A percentile compares a stretch with the other conserved stretches of the same genome.
phyloP scores from a whole-genome alignment of 2,113 vertebrate species.

The Sebastes schlegelii region DNA sequence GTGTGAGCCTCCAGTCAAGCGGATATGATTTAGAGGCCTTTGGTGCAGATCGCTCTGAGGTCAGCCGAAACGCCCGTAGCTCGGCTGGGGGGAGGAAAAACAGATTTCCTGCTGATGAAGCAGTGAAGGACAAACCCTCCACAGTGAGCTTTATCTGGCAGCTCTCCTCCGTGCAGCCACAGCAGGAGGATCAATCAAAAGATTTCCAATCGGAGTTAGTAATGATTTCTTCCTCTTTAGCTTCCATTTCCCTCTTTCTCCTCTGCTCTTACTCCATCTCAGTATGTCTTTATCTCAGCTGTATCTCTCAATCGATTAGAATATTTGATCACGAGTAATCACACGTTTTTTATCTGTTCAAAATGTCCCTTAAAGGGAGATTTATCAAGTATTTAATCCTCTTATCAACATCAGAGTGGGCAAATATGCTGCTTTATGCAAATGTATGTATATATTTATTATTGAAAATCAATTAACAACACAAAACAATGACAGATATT shows the following conservation, averaged over 20 bases:
- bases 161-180: neutral
- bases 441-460: too few relatives aligned
- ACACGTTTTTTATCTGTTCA: too few relatives aligned
- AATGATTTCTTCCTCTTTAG: slow-evolving; percentile 1
- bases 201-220: neutral
- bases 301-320: neutral
- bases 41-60: neutral
- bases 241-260: neutral
- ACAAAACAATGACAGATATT: too few relatives aligned
- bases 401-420: too few relatives aligned
- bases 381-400: too few relatives aligned
- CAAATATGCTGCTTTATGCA: too few relatives aligned
- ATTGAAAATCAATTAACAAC: too few relatives aligned
- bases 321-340: too few relatives aligned
- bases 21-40: neutral
- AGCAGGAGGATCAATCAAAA: neutral
- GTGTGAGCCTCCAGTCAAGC: neutral
- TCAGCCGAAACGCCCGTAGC: neutral
- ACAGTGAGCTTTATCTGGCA: neutral
- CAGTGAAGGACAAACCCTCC: slow-evolving; percentile 7
- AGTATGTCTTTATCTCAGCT: neutral
- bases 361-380: too few relatives aligned
- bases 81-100: neutral
- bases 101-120: slow-evolving; percentile 36
- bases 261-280: neutral